Base-by-base conservation (phyloP, 23 tunicate species). In the Oikopleura vanhoeffeni region DNA sequence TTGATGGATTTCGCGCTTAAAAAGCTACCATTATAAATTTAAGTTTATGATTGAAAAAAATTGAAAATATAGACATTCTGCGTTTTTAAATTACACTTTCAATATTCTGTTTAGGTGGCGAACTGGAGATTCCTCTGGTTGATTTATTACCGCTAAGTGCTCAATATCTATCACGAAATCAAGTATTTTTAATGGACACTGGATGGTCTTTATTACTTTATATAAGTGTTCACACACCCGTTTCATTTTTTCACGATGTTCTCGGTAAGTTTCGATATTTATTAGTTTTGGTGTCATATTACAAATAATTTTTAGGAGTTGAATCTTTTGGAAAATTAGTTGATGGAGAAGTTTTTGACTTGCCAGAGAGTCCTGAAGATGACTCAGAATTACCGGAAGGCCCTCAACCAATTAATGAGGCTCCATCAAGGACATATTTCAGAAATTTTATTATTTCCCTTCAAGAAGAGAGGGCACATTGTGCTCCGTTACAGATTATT, bases 121-220 rank as follows among this genome's bases (percentile, higher is more conserved):
- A 67, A 40, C 79, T 84, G 57, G 86, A 86, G 42, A 89, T 90
- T 83, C 96, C 92, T 33, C 90, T 87, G 49, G 96, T 95, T 0
- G 39, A 83, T 41, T 39, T 88, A 36, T 88, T 95, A 1, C 91
- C 99, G 27, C 88, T 90, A 30, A 86, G 91, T 33, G 91, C 96
- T 40, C 91, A 95, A 84, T 88, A 88, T 27, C 40, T 95, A 27
- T 76, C 85, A 0, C 90, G 84, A 34, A 41, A 71, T 28, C 96
- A 91, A 13, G 67, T 67, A 1, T 95, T 76, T 85, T 87, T 95
- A 18, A 83, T 95, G 41, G 99, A 95, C 84, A 85, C 88, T 42
- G 99, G 99, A 3, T 95, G 96, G 96, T 40, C 76, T 41, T 76
- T 95, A 88, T 95, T 58, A 64, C 41, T 95, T 41, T 84, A 86